These are phyloP conservation scores for Tenebrosternarchus preto DNA, from an alignment of 2,113 vertebrate genomes.

Conservation along the genomic window DNA sequence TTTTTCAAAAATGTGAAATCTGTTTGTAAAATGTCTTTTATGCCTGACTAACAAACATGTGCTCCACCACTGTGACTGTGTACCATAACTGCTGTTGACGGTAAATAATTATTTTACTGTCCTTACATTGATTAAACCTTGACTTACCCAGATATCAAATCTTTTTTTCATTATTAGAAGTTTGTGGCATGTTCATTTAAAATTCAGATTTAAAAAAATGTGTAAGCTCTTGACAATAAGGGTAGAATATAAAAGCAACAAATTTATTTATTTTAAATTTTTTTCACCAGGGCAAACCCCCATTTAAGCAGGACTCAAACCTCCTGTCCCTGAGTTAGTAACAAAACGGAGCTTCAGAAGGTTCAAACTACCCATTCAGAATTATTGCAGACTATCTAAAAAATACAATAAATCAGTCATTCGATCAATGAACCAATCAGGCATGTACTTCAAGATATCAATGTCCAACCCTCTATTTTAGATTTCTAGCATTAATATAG, in stretches of 20 bases:
- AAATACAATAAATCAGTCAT: conserved; percentile 42
- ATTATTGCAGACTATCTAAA: conserved; percentile 56
- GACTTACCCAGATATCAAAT: background rate
- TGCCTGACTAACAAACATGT: background rate
- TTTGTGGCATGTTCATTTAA: too few relatives aligned
- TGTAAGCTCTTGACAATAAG: background rate
- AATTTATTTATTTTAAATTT: conserved; percentile 46
- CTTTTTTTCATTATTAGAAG: too few relatives aligned
- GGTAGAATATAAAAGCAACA: conserved; percentile 59
- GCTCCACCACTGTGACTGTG: background rate
- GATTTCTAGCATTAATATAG: conserved; percentile 61
- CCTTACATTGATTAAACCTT: background rate
- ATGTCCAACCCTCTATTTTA: conserved; percentile 57
- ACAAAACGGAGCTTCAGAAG: conserved; percentile 65
- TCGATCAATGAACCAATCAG: conserved; percentile 27
- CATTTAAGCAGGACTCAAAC: conserved; percentile 59
- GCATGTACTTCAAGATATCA: conserved; percentile 45
- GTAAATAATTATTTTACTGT: background rate
- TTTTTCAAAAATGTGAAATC: background rate
- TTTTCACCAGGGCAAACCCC: conserved; percentile 55
- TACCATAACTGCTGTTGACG: background rate
- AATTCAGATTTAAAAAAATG: background rate
- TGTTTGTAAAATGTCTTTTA: background rate
- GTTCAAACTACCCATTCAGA: conserved; percentile 60
- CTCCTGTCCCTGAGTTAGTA: conserved; percentile 83